A percentile compares a stretch with the other conserved stretches of the same genome.
phyloP scores from a whole-genome alignment of 2,113 vertebrate species.

The Willisornis vidua region DNA sequence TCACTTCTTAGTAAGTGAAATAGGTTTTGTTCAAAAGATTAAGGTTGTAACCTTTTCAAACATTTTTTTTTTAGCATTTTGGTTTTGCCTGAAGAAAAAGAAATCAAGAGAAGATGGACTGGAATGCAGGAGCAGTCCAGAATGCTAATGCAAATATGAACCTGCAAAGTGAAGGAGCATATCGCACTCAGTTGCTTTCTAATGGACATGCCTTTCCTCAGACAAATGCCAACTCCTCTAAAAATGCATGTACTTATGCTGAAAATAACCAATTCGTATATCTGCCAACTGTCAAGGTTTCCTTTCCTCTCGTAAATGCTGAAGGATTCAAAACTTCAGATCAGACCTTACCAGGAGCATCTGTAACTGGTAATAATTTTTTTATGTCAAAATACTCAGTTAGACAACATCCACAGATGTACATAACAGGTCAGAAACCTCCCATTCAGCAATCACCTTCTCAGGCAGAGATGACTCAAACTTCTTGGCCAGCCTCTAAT shows the following conservation, averaged over 20 bases:
- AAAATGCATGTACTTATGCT: slow-evolving; percentile 21
- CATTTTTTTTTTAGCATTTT: slow-evolving; percentile 30
- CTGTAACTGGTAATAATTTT: slow-evolving; percentile 20
- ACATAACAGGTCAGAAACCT: not conserved
- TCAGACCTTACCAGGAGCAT: slow-evolving; percentile 21
- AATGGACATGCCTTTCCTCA: not conserved
- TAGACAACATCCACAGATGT: not conserved
- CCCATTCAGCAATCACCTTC: not conserved
- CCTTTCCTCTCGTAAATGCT: not conserved
- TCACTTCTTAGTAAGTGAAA: not conserved
- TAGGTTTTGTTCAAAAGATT: not conserved
- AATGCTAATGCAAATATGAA: not conserved
- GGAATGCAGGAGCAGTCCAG: slow-evolving; percentile 60
- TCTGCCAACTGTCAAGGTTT: not conserved
- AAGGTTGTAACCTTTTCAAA: not conserved
- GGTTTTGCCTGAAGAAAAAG: not conserved
- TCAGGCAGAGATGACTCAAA: not conserved
- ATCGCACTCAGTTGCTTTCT: slow-evolving; percentile 27
- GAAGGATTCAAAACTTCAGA: slow-evolving; percentile 14
- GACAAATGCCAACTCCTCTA: slow-evolving; percentile 8
- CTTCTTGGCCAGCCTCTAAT: slow-evolving; percentile 29
- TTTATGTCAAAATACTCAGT: slow-evolving; percentile 15
- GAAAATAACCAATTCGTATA: slow-evolving; percentile 26
- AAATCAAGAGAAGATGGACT: slow-evolving; percentile 66
- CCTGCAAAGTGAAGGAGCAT: not conserved